Conservation (phyloP, 2,888 invertebrate genomes). For the Endomychus coccineus region DNA sequence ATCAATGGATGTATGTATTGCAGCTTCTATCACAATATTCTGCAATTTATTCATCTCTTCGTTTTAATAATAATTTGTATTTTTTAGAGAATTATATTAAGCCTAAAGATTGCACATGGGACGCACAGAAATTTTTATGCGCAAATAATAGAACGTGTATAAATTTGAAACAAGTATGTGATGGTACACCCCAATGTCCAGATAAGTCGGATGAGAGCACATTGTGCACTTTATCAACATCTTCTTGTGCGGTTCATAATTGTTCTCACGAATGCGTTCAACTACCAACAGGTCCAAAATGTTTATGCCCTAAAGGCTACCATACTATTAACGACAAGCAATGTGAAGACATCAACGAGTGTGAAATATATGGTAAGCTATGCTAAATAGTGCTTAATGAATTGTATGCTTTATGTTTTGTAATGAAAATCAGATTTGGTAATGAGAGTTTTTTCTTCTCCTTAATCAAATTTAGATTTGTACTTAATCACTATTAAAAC, state of each 20-base stretch:
- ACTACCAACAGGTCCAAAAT: conserved; percentile 49
- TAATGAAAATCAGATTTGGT: no score
- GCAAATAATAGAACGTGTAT: conserved; percentile 50
- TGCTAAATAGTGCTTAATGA: no score
- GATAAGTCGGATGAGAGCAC: conserved; percentile 57
- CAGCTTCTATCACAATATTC: background rate
- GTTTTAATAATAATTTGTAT: no score
- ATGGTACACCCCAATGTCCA: conserved; percentile 49
- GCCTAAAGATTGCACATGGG: conserved; percentile 44
- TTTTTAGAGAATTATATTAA: conserved; percentile 34
- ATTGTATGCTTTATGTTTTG: no score
- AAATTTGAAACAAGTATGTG: conserved; percentile 47
- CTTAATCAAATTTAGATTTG: no score
- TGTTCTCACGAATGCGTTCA: conserved; percentile 43
- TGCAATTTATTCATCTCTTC: no score
- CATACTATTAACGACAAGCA: conserved; percentile 38
- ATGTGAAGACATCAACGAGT: conserved; percentile 59
- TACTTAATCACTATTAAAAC: no score
- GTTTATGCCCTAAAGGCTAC: conserved; percentile 51
- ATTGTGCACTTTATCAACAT: conserved; percentile 33
- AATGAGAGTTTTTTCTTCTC: no score
- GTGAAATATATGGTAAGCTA: conserved; percentile 48
- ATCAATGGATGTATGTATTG: background rate
- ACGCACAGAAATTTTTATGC: conserved; percentile 49
- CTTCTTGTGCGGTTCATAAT: conserved; percentile 35